phyloP scores from a whole-genome alignment of 2,113 vertebrate genomes.

The Marmota monax region DNA sequence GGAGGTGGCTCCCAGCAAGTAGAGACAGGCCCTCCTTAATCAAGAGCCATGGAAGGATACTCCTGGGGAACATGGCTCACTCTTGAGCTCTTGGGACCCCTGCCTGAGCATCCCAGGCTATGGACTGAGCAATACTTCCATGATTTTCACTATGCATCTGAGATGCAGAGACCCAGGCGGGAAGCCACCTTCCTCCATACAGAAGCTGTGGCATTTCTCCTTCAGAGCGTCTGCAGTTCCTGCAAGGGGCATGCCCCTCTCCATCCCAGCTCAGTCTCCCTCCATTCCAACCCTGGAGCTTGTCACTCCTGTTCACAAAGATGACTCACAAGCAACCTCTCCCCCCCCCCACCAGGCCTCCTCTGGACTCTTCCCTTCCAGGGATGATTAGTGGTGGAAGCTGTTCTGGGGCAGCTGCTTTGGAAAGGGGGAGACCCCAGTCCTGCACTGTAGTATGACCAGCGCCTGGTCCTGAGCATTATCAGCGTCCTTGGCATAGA shows the following conservation, averaged over 20 bases:
- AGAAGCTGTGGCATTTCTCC: not conserved
- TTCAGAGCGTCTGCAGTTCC: not conserved
- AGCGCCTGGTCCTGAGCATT: no score
- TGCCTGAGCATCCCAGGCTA: not conserved
- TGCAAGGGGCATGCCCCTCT: not conserved
- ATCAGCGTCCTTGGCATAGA: not conserved
- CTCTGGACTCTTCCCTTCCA: no score
- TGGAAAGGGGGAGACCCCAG: not conserved
- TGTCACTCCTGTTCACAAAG: no score
- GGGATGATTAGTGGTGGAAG: no score
- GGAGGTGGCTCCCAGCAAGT: not conserved
- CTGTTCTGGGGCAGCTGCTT: no score
- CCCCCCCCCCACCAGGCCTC: no score
- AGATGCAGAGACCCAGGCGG: not conserved
- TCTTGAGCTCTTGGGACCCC: not conserved
- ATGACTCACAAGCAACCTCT: no score
- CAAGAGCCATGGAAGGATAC: not conserved
- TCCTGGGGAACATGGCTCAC: not conserved
- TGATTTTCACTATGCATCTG: not conserved
- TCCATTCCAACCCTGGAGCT: no score
- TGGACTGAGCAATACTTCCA: not conserved
- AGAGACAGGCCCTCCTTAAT: no score
- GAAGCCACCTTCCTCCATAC: not conserved
- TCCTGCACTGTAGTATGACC: no score
- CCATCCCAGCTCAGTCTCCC: not conserved